These are phyloP conservation scores for Orius laevigatus DNA, from an alignment of 1,140 invertebrate genomes.

Conservation along the genomic window DNA sequence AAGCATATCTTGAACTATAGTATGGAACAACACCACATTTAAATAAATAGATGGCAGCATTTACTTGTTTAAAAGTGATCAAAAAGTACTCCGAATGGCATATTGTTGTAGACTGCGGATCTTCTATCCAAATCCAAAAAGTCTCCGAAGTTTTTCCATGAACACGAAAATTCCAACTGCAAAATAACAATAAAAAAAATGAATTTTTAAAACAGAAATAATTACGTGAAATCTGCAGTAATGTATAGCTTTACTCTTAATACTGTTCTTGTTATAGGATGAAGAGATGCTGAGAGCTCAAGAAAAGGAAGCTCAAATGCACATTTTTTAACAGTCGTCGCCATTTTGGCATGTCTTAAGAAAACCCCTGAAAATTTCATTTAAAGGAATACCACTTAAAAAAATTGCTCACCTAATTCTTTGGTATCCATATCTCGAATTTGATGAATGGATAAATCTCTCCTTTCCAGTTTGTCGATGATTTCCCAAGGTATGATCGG, in stretches of 20 bases:
- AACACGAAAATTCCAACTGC: constrained; percentile 70
- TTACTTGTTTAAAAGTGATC: constrained; percentile 72
- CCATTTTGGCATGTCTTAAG: constrained; percentile 60
- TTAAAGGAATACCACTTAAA: neutral
- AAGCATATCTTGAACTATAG: no score
- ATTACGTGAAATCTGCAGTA: constrained; percentile 60
- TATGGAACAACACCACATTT: no score
- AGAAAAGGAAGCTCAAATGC: constrained; percentile 72
- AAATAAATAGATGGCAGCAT: no score
- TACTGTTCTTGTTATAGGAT: constrained; percentile 90
- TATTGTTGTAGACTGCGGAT: constrained; percentile 82
- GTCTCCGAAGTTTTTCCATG: constrained; percentile 77
- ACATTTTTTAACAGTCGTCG: constrained; percentile 60
- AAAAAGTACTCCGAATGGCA: constrained; percentile 92
- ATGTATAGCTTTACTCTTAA: constrained; percentile 73
- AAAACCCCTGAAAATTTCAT: constrained; percentile 39
- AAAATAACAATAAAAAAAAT: constrained; percentile 10
- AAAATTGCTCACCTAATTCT: constrained; percentile 51
- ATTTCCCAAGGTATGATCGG: constrained; percentile 57
- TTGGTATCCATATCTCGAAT: constrained; percentile 71
- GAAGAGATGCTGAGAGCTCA: constrained; percentile 65
- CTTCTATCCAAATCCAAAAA: constrained; percentile 98
- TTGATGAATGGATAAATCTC: constrained; percentile 52
- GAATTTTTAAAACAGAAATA: constrained; percentile 15
- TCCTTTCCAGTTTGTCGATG: constrained; percentile 64